These are phyloP conservation scores for Drosophila melanica DNA, from an alignment of 1,140 invertebrate species.

Conservation along the genomic window DNA sequence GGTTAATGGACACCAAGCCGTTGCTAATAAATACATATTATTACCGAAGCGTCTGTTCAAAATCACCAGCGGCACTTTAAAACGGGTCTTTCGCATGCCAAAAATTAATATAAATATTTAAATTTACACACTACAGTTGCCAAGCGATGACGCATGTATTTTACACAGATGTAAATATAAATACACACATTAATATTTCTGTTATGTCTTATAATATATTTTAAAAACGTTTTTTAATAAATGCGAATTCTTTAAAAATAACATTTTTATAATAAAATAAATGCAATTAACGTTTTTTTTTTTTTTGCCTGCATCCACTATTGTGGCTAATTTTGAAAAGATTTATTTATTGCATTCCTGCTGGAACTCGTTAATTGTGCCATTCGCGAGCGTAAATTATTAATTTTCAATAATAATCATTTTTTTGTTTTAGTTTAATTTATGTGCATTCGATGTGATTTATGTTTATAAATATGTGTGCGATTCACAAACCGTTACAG, in stretches of 20 bases:
- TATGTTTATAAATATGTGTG: constrained; percentile 57
- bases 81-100: constrained; percentile 50
- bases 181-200: constrained; percentile 22
- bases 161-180: constrained; percentile 5
- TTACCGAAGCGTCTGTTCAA: constrained; percentile 24
- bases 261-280: constrained; percentile 30
- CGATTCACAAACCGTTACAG: constrained; percentile 68
- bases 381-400: constrained; percentile 56
- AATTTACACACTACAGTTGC: constrained; percentile 12
- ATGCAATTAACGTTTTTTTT: constrained; percentile 39
- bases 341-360: constrained; percentile 41
- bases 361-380: constrained; percentile 55
- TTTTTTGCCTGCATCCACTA: constrained; percentile 9
- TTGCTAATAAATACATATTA: constrained; percentile 46
- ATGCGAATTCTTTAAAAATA: constrained; percentile 45
- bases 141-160: constrained; percentile 22
- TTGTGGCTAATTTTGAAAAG: constrained; percentile 30
- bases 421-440: constrained; percentile 33
- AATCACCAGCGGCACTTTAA: constrained; percentile 58
- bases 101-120: constrained; percentile 36
- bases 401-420: constrained; percentile 43
- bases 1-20: constrained; percentile 31
- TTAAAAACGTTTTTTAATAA: constrained; percentile 45
- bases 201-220: constrained; percentile 41
- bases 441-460: constrained; percentile 59